Evolutionary conservation across 2,888 invertebrate species (phyloP).

Genomic region (Drosophila kuntzei): DNA sequence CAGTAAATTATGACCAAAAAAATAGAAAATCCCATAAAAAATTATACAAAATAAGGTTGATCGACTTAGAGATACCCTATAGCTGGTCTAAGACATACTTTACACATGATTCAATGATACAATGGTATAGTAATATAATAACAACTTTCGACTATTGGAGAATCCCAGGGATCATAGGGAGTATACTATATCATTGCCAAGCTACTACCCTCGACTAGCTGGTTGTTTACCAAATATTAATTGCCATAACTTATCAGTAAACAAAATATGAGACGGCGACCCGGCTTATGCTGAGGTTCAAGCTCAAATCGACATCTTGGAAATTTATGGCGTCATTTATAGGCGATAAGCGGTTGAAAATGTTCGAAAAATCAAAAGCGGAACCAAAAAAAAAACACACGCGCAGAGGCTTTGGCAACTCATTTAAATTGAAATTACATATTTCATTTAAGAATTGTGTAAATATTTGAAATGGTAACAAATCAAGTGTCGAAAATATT

Average conservation of each 20-base stretch:
- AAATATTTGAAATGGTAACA: conserved; percentile 57
- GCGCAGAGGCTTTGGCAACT: conserved; percentile 39
- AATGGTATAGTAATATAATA: not conserved
- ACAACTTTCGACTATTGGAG: not conserved
- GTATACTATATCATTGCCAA: not conserved
- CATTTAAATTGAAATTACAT: conserved; percentile 71
- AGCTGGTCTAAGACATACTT: not conserved
- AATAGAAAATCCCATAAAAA: conserved; percentile 56
- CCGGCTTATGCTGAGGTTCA: conserved; percentile 57
- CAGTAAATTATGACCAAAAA: conserved; percentile 27
- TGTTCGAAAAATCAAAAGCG: conserved; percentile 26
- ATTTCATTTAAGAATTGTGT: conserved; percentile 68
- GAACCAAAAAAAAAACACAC: conserved; percentile 9
- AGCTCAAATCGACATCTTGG: conserved; percentile 58
- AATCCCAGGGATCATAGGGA: not conserved
- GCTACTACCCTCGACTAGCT: not conserved
- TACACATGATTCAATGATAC: conserved; percentile 2
- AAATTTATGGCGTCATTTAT: conserved; percentile 69
- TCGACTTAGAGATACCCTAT: conserved; percentile 26
- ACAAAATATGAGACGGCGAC: conserved; percentile 48
- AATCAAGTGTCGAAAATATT: conserved; percentile 71
- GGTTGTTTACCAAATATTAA: conserved; percentile 23
- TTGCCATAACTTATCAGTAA: conserved; percentile 53
- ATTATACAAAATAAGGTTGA: conserved; percentile 35
- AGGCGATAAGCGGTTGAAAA: conserved; percentile 59